Evolutionary conservation across 2,888 invertebrate species (phyloP).

Genomic region (Synanthedon vespiformis): DNA sequence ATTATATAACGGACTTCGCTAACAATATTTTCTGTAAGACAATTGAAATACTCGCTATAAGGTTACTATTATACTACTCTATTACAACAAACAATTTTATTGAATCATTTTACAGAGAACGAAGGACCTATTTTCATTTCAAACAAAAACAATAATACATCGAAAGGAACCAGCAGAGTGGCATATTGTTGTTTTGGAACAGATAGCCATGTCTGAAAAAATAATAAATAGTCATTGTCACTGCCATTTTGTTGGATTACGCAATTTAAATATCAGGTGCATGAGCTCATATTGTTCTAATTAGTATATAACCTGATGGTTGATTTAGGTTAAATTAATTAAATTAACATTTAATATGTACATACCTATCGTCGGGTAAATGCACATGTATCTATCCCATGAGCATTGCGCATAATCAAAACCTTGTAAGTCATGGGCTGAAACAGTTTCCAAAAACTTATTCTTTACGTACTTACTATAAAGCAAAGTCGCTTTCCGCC

Average conservation of each 20-base stretch:
- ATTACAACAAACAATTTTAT: too few species aligned
- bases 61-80: too few species aligned
- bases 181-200: too few species aligned
- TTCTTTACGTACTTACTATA: too few species aligned
- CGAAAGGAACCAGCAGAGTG: too few species aligned
- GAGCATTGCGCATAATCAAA: neutral
- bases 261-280: too few species aligned
- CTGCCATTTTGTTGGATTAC: neutral
- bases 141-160: too few species aligned
- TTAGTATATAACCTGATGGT: neutral
- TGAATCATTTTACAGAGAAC: too few species aligned
- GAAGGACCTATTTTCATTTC: too few species aligned
- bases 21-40: constrained; percentile 29
- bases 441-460: neutral
- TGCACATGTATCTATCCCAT: constrained; percentile 1
- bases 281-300: neutral
- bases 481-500: too few species aligned
- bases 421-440: neutral
- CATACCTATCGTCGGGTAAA: neutral
- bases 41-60: neutral
- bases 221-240: neutral
- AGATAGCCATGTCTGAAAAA: neutral
- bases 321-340: neutral
- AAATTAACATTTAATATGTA: neutral
- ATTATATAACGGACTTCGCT: constrained; percentile 27